Percentiles rank a stretch among this genome's conserved stretches.
These are phyloP conservation scores for Tetramorium simillimum DNA, from an alignment of 1,140 invertebrate genomes.

Conservation along the genomic window DNA sequence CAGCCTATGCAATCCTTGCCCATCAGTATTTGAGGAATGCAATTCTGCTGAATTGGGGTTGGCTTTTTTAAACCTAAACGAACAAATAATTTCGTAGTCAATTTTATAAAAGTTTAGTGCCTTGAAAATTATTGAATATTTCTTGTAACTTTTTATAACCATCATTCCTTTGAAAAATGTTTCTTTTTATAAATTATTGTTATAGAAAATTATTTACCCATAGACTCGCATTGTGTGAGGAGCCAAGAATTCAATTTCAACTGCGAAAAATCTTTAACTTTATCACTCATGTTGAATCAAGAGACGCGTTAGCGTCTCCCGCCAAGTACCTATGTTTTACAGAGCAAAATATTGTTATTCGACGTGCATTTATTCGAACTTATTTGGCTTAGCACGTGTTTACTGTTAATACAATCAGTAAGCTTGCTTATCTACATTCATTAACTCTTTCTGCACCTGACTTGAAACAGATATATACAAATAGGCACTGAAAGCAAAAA, in stretches of 20 bases:
- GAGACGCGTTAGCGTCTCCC: no score
- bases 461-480: no score
- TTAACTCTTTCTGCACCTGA: no score
- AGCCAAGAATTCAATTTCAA: slow-evolving; percentile 83
- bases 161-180: slow-evolving; percentile 10
- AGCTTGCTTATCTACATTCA: no score
- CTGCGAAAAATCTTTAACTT: slow-evolving; percentile 71
- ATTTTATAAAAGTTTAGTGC: not conserved
- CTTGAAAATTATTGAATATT: not conserved
- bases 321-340: no score
- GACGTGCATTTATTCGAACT: no score
- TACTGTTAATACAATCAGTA: no score
- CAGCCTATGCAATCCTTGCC: slow-evolving; percentile 97
- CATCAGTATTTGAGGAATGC: slow-evolving; percentile 92
- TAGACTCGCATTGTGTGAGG: slow-evolving; percentile 78
- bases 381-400: no score
- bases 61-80: slow-evolving; percentile 90
- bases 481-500: no score
- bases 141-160: not conserved
- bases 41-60: slow-evolving; percentile 94
- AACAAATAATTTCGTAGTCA: not conserved
- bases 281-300: not conserved
- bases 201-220: slow-evolving; percentile 75
- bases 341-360: no score
- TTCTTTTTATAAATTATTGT: not conserved